A percentile compares a stretch with the other conserved stretches of the same genome.
Evolutionary conservation across 2,888 invertebrate species (phyloP).

Genomic region (Theodoxus fluviatilis): DNA sequence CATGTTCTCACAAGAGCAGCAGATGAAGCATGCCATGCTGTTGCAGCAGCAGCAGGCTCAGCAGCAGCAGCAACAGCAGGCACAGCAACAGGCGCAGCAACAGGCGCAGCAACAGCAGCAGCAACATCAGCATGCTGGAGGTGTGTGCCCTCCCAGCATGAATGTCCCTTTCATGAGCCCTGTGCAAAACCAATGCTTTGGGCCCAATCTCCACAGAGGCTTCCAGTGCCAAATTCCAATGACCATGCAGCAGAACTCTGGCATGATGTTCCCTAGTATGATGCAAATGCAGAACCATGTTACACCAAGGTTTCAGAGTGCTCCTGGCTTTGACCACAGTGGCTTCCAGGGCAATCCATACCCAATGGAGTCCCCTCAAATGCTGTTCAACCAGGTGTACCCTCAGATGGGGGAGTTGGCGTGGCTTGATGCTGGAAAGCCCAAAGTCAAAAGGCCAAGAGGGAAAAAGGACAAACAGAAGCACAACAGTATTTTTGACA

Average conservation of each 20-base stretch:
- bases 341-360: constrained; percentile 22
- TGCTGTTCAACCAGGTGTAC: no score
- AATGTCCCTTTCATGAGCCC: constrained; percentile 19
- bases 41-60: constrained; percentile 24
- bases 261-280: constrained; percentile 26
- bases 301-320: constrained; percentile 20
- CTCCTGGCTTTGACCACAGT: constrained; percentile 23
- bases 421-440: constrained; percentile 39
- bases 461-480: constrained; percentile 46
- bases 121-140: constrained; percentile 1
- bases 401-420: constrained; percentile 33
- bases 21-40: constrained; percentile 22
- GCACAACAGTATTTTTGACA: constrained; percentile 45
- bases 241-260: constrained; percentile 25
- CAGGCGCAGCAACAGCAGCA: constrained; percentile 17
- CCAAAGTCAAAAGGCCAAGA: constrained; percentile 38
- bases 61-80: not conserved
- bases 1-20: constrained; percentile 19
- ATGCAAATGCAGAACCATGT: constrained; percentile 26
- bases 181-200: constrained; percentile 23
- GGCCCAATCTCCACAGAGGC: constrained; percentile 21
- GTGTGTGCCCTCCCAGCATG: no score
- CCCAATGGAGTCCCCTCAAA: constrained; percentile 21
- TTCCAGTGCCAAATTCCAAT: constrained; percentile 26
- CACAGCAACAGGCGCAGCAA: constrained; percentile 3